phyloP scores from a whole-genome alignment of 2,797 vertebrate genomes.

The Leptatherina wallacei region DNA sequence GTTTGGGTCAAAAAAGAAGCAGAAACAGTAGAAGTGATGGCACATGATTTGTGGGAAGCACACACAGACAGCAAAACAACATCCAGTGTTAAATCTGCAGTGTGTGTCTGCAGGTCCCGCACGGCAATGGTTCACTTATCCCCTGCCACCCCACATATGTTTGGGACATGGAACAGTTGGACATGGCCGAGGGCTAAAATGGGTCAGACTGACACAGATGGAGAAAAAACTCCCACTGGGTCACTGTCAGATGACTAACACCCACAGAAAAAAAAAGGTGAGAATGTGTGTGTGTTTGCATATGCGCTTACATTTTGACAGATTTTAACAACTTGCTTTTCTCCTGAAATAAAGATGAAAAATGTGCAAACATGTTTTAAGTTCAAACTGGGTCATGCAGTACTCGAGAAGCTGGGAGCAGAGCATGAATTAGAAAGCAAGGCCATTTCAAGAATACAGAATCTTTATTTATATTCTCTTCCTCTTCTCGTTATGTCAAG shows the following conservation, averaged over 20 bases:
- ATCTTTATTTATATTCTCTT: slow-evolving; percentile 1
- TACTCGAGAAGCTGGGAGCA: slow-evolving; percentile 27
- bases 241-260: slow-evolving; percentile 80
- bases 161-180: slow-evolving; percentile 86
- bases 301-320: slow-evolving; percentile 58
- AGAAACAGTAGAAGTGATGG: slow-evolving; percentile 32
- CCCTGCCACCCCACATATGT: slow-evolving; percentile 87
- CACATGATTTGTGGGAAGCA: slow-evolving; percentile 73
- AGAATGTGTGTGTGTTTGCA: slow-evolving; percentile 16
- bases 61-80: slow-evolving; percentile 54
- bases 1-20: slow-evolving; percentile 7
- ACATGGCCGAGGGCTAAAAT: slow-evolving; percentile 87
- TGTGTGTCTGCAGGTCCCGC: slow-evolving; percentile 75
- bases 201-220: slow-evolving; percentile 88
- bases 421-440: slow-evolving; percentile 38
- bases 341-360: slow-evolving; percentile 35
- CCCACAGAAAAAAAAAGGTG: slow-evolving; percentile 50
- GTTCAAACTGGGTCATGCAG: slow-evolving; percentile 57
- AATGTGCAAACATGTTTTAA: slow-evolving; percentile 43
- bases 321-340: slow-evolving; percentile 66
- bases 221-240: slow-evolving; percentile 83
- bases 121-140: slow-evolving; percentile 78
- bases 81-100: slow-evolving; percentile 81
- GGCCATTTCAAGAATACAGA: slow-evolving; percentile 35
- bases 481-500: slow-evolving; percentile 20